Percentiles rank a stretch among this genome's conserved stretches.
Evolutionary conservation across 2,113 vertebrate species (phyloP).

Genomic region (Lophotis ruficrista): DNA sequence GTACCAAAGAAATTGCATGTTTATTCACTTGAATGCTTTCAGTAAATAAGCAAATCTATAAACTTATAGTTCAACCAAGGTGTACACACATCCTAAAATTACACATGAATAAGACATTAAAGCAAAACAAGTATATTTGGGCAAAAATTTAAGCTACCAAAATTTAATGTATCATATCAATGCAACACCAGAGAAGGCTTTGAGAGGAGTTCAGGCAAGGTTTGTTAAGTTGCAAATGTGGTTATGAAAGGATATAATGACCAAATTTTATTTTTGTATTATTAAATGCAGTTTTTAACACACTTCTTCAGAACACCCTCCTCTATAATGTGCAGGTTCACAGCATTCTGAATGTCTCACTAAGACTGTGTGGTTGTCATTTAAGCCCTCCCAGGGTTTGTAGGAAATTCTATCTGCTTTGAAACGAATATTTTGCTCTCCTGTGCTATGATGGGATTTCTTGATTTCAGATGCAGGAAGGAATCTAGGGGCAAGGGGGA

Average conservation of each 20-base stretch:
- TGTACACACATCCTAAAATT: not conserved
- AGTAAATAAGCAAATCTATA: not conserved
- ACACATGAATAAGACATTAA: not conserved
- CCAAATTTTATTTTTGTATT: not conserved
- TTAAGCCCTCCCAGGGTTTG: not conserved
- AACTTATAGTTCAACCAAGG: not conserved
- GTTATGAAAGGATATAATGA: not conserved
- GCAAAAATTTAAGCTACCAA: not conserved
- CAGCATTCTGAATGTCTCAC: not conserved
- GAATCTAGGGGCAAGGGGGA: not conserved
- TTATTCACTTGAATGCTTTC: not conserved
- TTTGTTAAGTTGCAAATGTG: not conserved
- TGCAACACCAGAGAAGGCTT: not conserved
- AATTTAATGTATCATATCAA: not conserved
- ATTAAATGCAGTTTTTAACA: not conserved
- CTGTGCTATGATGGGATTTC: not conserved
- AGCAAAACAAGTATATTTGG: not conserved
- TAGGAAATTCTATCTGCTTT: not conserved
- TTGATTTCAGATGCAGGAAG: constrained; percentile 13
- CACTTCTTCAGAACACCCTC: not conserved
- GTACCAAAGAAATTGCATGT: not conserved
- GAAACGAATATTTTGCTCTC: not conserved
- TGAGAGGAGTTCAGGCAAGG: not conserved
- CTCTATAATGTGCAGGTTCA: not conserved
- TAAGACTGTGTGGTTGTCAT: not conserved